These are phyloP conservation scores for Kryptolebias ocellatus DNA, from an alignment of 2,797 vertebrate genomes.

Conservation along the genomic window DNA sequence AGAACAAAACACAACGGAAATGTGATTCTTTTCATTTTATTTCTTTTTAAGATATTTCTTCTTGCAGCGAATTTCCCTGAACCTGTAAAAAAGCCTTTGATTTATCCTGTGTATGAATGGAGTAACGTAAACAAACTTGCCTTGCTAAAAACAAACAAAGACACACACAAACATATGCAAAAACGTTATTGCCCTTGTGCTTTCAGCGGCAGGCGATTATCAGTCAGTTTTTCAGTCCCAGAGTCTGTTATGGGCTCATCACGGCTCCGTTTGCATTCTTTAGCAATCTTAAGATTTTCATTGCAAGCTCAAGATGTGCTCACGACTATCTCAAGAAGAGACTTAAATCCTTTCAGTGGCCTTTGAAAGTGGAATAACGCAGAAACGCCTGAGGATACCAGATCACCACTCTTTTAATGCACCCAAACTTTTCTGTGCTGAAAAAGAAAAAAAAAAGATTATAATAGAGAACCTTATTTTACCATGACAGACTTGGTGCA, in stretches of 20 bases:
- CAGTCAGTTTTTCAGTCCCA: conserved; percentile 1
- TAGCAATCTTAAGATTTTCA: conserved; percentile 8
- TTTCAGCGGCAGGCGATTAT: background rate
- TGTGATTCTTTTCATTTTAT: no score
- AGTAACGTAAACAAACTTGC: no score
- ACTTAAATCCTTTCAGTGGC: conserved; percentile 36
- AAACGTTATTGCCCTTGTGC: no score
- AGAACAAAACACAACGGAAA: no score
- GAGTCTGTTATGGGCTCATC: conserved; percentile 1
- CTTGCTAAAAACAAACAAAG: no score
- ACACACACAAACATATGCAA: no score
- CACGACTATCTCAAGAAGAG: conserved; percentile 32
- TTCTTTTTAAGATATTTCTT: no score
- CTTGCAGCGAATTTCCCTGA: no score
- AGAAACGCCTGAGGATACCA: conserved; percentile 40
- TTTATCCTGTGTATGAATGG: no score
- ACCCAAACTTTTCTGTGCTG: conserved; percentile 44
- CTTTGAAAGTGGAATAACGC: conserved; percentile 41
- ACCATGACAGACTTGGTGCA: conserved; percentile 47
- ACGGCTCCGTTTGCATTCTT: background rate
- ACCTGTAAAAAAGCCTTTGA: no score
- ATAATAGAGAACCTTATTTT: conserved; percentile 53
- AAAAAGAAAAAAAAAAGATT: conserved; percentile 63
- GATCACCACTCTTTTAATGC: conserved; percentile 52
- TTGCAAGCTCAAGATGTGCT: conserved; percentile 14